These are phyloP conservation scores for Anabacerthia variegaticeps DNA, from an alignment of 2,797 vertebrate genomes.

Conservation along the genomic window DNA sequence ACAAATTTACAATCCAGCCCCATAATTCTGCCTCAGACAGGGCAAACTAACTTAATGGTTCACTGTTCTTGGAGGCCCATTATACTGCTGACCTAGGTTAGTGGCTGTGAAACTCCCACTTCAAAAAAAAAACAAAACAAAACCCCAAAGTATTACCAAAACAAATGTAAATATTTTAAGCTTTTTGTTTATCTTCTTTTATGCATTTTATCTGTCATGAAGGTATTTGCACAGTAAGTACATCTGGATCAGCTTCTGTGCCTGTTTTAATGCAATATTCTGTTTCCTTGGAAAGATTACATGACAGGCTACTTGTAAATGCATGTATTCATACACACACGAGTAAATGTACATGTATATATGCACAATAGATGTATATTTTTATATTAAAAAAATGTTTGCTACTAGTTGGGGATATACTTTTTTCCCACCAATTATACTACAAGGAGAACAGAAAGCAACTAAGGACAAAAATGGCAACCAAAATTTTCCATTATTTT, in stretches of 20 bases:
- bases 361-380: neutral
- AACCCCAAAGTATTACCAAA: accelerated
- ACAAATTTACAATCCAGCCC: neutral
- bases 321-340: neutral
- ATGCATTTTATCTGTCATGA: neutral
- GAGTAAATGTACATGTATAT: neutral
- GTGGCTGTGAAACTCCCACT: neutral
- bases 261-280: neutral
- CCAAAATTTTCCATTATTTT: neutral
- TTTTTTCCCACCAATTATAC: neutral
- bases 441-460: neutral
- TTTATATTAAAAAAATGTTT: neutral
- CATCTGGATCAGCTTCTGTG: neutral
- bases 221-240: neutral
- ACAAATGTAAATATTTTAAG: neutral
- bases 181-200: neutral
- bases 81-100: neutral
- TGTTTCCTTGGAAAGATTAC: neutral
- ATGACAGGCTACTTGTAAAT: neutral
- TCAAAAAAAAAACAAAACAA: neutral
- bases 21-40: neutral
- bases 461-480: neutral
- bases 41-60: neutral
- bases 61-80: neutral
- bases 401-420: neutral